Base-by-base conservation (phyloP, 2,797 vertebrate species). In the Cuculus canorus region DNA sequence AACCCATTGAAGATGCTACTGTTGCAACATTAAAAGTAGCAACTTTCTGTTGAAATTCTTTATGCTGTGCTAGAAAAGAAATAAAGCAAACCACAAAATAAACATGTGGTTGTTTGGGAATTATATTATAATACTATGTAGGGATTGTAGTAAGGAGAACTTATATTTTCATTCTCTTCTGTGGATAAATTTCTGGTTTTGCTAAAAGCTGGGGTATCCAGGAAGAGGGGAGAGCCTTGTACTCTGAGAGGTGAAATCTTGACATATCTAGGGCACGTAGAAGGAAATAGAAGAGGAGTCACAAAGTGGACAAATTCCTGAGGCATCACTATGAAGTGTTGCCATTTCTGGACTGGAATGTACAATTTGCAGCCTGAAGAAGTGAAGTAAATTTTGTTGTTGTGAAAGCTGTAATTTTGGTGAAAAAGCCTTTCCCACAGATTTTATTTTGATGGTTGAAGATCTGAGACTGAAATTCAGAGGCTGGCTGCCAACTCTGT, bases 331-430 rank as follows among this genome's bases (percentile, higher is more conserved):
- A 4, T 78, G 53, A 66, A 64, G 17, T 25, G 7, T 65, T 85
- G 63, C 64, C 24, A 11, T 82, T 95, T 95, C 64, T 35, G 45
- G 39, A 64, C 25, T 57, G 43, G 28, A 89, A 77, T 2, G 3
- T 77, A 72, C 45, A 45, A 5, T 61, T 78, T 85, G 88, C 57
- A 75, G 19, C 57, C 28, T 53, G 43, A 78, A 90, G 65, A 68
- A 56, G 1, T 71, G 39, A 76, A 88, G 56, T 73, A 70, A 54
- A 43, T 82, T 37, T 75, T 59, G 33, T 64, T 70, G 27, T 77
- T 76, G 19, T 65, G 28, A 90, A 95, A 88, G 25, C 28, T 66
- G 50, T 70, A 56, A 56, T 90, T 96, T 66, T 30, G 30, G 35
- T 73, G 57, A 27, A 71, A 75, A 88, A 68, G 12, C 10, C 25